Evolutionary conservation across 1,140 invertebrate genomes (phyloP), one percentile per base, ranked within the genome.

Genomic region (Magallana angulata): DNA sequence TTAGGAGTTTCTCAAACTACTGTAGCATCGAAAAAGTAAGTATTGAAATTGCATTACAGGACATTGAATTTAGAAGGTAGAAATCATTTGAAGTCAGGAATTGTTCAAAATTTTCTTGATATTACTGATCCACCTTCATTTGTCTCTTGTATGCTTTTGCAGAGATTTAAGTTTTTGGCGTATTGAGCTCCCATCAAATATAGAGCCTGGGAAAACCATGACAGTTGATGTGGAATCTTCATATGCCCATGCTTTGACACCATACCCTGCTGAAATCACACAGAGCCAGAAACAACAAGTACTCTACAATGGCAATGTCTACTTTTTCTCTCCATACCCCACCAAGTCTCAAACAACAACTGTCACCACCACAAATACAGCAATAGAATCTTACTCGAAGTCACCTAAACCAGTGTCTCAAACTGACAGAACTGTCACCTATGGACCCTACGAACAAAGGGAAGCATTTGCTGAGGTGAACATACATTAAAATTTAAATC

Each of bases 211-310:
- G 7, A 94, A 93, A 82, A 92, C 88, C 14, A 90, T 92, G 12
- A 93, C 94, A 85, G 91, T 97, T 56, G 96, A 96, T 81, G 95
- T 98, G 0, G 97, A 99, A 93, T 96, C 96, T 11, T 96, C 98
- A 0, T 97, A 97, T 48, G 97, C 97, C 0, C 97, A 98, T 92
- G 96, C 96, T 56, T 94, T 99, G 7, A 91, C 95, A 12, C 97
- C 98, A 1, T 97, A 98, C 95, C 99, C 99, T 1, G 96, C 96
- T 18, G 96, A 97, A 91, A 99, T 99, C 86, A 96, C 96, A 0
- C 99, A 99, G 94, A 97, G 97, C 89, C 98, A 99, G 92, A 98
- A 98, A 91, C 99, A 99, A 94, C 95, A 99, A 84, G 97, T 99
- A 0, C 96, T 97, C 89, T 99, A 97, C 92, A 96, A 95, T 85